These are phyloP conservation scores for Prenolepis imparis DNA, from an alignment of 2,888 invertebrate species.

Conservation along the genomic window DNA sequence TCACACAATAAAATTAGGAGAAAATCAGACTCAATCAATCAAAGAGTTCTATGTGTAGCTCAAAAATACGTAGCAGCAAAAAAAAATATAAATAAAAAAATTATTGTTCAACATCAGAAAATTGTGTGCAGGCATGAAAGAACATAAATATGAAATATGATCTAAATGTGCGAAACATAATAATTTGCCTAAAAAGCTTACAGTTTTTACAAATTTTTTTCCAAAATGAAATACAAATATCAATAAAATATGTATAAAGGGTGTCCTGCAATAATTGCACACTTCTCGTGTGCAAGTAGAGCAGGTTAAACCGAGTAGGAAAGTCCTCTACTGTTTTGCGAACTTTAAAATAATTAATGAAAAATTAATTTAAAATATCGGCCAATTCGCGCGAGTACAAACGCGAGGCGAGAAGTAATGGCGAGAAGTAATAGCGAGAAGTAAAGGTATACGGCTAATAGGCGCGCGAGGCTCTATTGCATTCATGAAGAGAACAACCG, in stretches of 20 bases:
- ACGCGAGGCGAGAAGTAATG: too few relatives aligned
- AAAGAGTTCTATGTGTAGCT: background rate
- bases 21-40: conserved; percentile 9
- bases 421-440: too few relatives aligned
- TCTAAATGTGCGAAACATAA: conserved; percentile 34
- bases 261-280: too few relatives aligned
- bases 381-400: too few relatives aligned
- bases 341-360: too few relatives aligned
- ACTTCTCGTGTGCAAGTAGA: too few relatives aligned
- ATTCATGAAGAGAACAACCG: too few relatives aligned
- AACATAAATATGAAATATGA: conserved; percentile 40
- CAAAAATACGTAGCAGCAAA: conserved; percentile 24
- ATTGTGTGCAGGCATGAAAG: conserved; percentile 5
- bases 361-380: too few relatives aligned
- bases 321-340: too few relatives aligned
- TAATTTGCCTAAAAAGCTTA: background rate
- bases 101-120: background rate
- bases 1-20: conserved; percentile 9
- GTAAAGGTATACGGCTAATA: too few relatives aligned
- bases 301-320: too few relatives aligned
- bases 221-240: background rate
- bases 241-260: background rate
- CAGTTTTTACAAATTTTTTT: background rate
- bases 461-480: too few relatives aligned
- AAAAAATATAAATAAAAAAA: background rate